These are phyloP conservation scores for Thamnophis elegans DNA, from an alignment of 2,797 vertebrate genomes.

Conservation along the genomic window DNA sequence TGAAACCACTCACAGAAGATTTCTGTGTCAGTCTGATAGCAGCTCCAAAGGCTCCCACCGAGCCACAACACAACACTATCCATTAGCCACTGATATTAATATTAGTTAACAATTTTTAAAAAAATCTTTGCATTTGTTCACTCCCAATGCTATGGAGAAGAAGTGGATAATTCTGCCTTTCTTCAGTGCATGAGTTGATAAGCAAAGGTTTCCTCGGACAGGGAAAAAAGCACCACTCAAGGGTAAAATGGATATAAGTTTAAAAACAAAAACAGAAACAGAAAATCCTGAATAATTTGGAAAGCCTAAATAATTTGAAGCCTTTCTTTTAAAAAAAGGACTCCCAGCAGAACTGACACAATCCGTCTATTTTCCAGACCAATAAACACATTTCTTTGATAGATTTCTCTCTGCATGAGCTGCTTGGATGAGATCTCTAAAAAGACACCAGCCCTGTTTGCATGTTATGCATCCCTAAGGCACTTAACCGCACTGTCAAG, in stretches of 20 bases:
- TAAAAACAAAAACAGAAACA: not conserved
- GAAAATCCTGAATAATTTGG: slow-evolving; percentile 6
- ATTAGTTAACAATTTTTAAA: not conserved
- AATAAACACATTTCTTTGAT: slow-evolving; percentile 30
- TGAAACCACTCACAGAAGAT: too few relatives aligned
- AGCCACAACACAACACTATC: too few relatives aligned
- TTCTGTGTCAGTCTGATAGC: too few relatives aligned
- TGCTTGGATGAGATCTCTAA: slow-evolving; percentile 36
- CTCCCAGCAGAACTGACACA: not conserved
- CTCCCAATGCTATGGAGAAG: not conserved
- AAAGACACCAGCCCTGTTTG: slow-evolving; percentile 28
- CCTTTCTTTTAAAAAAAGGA: not conserved
- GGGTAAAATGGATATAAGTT: not conserved
- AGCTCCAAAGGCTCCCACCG: too few relatives aligned
- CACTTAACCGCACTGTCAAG: slow-evolving; percentile 25
- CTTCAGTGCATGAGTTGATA: not conserved
- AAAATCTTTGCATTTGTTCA: not conserved
- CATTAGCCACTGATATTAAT: not conserved
- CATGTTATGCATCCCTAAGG: slow-evolving; percentile 16
- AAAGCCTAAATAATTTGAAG: not conserved
- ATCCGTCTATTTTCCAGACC: slow-evolving; percentile 35
- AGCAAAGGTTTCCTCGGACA: not conserved
- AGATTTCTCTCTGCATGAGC: slow-evolving; percentile 9
- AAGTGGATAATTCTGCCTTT: not conserved
- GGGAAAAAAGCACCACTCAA: not conserved